Base-by-base conservation (phyloP, 2,113 vertebrate species). In the Osmerus eperlanus region DNA sequence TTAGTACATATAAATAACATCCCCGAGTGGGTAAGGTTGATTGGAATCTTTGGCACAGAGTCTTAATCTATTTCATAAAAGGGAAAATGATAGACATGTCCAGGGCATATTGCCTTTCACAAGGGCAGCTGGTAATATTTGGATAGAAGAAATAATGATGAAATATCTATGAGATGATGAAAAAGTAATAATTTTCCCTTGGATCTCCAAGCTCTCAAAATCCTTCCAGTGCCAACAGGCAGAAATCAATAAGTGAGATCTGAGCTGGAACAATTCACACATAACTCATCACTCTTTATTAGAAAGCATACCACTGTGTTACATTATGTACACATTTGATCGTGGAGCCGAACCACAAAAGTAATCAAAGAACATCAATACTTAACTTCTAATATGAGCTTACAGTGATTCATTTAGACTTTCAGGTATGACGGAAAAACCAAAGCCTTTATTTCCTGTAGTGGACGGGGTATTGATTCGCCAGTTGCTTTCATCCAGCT, bases 221-320 rank as follows among this genome's bases (percentile, higher is more conserved):
- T 81, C 82, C 74, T 78, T 74, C 67, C 59, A 73, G 81, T 80
- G 81, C 80, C 85, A 84, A 79, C 85, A 82, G 73, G 82, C 70
- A 75, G 71, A 84, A 90, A 91, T 91, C 90, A 89, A 91, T 92
- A 91, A 73, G 83, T 83, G 76, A 85, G 76, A 88, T 89, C 84
- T 85, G 83, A 81, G 86, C 87, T 88, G 85, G 84, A 81, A 88
- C 89, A 89, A 91, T 91, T 90, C 87, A 82, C 78, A 81, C 82
- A 84, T 70, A 68, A 84, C 83, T 81, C 86, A 89, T 87, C 85
- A 81, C 78, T 89, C 86, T 84, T 89, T 86, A 88, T 84, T 83
- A 80, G 73, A 89, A 80, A 88, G 79, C 78, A 83, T 72, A 71
- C 68, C 63, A 65, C 78, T 84, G 86, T 73, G 72, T 41, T 64